Evolutionary conservation across 2,888 invertebrate species (phyloP).

Genomic region (Spodoptera picta): DNA sequence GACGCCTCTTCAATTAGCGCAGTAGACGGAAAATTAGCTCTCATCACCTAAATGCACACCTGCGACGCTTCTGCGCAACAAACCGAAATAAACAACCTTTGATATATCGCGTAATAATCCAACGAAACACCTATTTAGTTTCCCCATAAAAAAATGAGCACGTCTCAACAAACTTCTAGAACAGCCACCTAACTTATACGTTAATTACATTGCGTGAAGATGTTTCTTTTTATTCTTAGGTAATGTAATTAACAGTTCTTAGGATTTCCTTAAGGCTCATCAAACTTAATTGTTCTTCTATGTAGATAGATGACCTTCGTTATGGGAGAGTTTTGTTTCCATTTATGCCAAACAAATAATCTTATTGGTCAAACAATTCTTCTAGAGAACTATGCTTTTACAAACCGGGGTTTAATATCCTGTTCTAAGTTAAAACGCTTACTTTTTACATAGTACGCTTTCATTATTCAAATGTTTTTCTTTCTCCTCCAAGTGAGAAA

Average conservation of each 20-base stretch:
- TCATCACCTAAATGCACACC: constrained; percentile 56
- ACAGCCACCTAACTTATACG: constrained; percentile 23
- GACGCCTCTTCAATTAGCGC: constrained; percentile 70
- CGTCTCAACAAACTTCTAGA: constrained; percentile 17
- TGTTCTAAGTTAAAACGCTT: constrained; percentile 2
- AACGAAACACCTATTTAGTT: constrained; percentile 9
- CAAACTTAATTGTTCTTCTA: constrained; percentile 22
- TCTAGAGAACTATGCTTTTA: too few relatives aligned
- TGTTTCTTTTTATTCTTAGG: constrained; percentile 26
- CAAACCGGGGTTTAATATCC: background rate
- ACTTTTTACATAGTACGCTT: constrained; percentile 1
- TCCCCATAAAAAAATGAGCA: constrained; percentile 13
- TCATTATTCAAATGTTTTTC: constrained; percentile 15
- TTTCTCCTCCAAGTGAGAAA: constrained; percentile 11
- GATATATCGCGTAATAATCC: constrained; percentile 7
- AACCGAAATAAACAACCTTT: constrained; percentile 50
- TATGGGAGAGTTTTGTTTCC: too few relatives aligned
- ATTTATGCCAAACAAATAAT: too few relatives aligned
- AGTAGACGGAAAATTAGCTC: constrained; percentile 77
- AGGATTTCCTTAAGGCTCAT: constrained; percentile 24
- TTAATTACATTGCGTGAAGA: constrained; percentile 26
- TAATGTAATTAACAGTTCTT: constrained; percentile 32
- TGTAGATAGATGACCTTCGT: background rate
- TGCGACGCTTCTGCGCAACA: constrained; percentile 38
- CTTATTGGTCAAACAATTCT: too few relatives aligned